These are phyloP conservation scores for Noctua fimbriata DNA, from an alignment of 2,888 invertebrate genomes.

Conservation along the genomic window DNA sequence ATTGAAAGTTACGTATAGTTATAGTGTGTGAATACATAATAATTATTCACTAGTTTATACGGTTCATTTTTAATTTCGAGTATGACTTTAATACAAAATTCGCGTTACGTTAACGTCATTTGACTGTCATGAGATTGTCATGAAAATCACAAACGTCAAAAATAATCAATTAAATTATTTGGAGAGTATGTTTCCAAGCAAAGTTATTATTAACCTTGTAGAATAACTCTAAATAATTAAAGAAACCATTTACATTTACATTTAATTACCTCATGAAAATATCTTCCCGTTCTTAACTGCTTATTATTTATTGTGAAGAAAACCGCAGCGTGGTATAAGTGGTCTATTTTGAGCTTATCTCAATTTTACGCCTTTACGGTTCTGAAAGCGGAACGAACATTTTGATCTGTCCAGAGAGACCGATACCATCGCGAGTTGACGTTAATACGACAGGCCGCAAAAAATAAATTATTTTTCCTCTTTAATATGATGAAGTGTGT, in stretches of 20 bases:
- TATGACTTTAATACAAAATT: background rate
- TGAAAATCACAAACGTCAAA: background rate
- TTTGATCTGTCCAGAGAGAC: slow-evolving; percentile 81
- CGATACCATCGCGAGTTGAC: slow-evolving; percentile 84
- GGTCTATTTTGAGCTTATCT: slow-evolving; percentile 79
- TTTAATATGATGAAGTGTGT: slow-evolving; percentile 44
- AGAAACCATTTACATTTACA: background rate
- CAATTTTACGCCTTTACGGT: slow-evolving; percentile 83
- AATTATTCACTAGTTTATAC: background rate
- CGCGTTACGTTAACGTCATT: background rate
- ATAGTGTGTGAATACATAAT: background rate
- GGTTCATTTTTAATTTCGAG: background rate
- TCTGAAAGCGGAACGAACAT: slow-evolving; percentile 82
- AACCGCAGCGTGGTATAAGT: slow-evolving; percentile 53
- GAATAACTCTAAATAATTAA: background rate
- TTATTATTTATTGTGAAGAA: slow-evolving; percentile 48
- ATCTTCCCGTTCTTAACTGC: slow-evolving; percentile 13
- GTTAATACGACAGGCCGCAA: slow-evolving; percentile 80
- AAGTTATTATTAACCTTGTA: background rate
- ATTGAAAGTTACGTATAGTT: background rate
- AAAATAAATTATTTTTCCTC: slow-evolving; percentile 64
- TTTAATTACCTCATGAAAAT: slow-evolving; percentile 14
- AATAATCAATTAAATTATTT: background rate
- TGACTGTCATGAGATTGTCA: background rate
- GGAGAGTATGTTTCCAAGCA: background rate